These are phyloP conservation scores for Stomatorhinus walkeri DNA, from an alignment of 2,797 vertebrate species.

Conservation along the genomic window DNA sequence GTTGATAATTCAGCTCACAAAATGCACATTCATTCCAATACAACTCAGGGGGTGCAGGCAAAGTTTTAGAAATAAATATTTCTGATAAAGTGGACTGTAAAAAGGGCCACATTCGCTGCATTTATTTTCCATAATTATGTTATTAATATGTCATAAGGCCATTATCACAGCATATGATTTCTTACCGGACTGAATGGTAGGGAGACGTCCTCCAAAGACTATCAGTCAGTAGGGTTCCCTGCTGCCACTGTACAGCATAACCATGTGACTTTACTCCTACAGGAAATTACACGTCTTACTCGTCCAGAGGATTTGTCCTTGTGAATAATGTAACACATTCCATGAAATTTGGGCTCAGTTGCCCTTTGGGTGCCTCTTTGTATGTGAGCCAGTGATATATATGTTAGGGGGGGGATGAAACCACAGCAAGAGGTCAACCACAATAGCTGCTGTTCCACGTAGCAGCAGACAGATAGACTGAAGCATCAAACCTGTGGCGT, in stretches of 20 bases:
- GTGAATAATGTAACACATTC: slow-evolving; percentile 14
- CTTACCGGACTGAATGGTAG: neutral
- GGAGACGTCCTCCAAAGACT: neutral
- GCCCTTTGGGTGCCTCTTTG: neutral
- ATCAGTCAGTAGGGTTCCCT: neutral
- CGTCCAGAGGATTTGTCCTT: neutral
- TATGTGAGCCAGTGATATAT: neutral
- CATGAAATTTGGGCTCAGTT: neutral
- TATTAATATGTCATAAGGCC: neutral
- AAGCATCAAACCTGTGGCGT: neutral
- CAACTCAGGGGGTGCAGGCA: neutral
- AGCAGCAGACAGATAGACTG: neutral
- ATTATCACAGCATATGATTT: neutral
- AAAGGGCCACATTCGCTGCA: neutral
- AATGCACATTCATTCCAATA: neutral
- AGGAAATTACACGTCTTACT: neutral
- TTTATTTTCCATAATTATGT: neutral
- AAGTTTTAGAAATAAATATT: neutral
- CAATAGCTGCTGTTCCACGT: neutral
- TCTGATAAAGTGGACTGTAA: neutral
- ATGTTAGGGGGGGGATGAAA: too few relatives aligned
- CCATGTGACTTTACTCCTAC: neutral
- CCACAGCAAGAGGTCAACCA: neutral
- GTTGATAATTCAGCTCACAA: neutral
- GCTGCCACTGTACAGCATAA: neutral